A percentile compares a stretch with the other conserved stretches of the same genome.
Conservation (phyloP, 2,888 invertebrate species). For the Lithosia quadra region DNA sequence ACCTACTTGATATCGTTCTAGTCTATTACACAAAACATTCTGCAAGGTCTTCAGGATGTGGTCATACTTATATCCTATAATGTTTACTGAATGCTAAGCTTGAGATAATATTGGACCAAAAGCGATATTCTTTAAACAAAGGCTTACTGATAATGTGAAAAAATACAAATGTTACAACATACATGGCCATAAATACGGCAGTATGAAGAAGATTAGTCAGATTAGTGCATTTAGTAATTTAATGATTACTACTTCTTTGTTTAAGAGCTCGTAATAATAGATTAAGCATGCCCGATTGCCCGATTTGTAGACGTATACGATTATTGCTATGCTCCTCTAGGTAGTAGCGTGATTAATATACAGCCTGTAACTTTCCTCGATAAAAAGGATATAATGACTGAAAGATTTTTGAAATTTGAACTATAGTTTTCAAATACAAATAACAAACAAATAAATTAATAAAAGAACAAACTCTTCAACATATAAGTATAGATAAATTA, state of each 20-base stretch:
- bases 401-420: no score
- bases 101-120: slow-evolving; percentile 70
- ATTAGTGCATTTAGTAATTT: slow-evolving; percentile 57
- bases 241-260: slow-evolving; percentile 33
- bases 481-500: background rate
- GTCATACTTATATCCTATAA: slow-evolving; percentile 67
- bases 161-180: slow-evolving; percentile 69
- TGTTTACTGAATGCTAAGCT: slow-evolving; percentile 68
- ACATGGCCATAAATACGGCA: slow-evolving; percentile 67
- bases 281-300: no score
- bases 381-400: no score
- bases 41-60: slow-evolving; percentile 49
- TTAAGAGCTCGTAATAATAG: slow-evolving; percentile 2
- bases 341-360: no score
- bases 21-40: slow-evolving; percentile 44
- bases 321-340: no score
- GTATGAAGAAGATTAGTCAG: slow-evolving; percentile 67
- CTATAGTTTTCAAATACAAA: no score
- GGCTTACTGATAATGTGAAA: slow-evolving; percentile 72
- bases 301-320: no score
- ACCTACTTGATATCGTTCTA: slow-evolving; percentile 26
- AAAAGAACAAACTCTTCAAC: no score
- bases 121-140: slow-evolving; percentile 67
- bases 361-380: no score
- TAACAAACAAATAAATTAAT: no score